phyloP scores from a whole-genome alignment of 2,888 invertebrate genomes.

The Escarpia spicata region DNA sequence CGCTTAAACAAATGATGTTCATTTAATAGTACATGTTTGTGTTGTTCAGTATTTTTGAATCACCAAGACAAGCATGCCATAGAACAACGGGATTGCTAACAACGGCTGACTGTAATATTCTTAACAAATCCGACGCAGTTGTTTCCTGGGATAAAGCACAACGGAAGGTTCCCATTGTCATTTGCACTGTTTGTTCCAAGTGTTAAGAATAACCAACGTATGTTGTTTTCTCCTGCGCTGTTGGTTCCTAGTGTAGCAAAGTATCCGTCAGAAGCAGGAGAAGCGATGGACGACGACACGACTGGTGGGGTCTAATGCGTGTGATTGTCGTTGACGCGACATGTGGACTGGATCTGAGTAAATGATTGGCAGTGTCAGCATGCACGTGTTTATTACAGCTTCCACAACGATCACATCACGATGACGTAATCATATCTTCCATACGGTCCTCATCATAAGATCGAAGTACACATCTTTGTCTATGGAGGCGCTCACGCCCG shows the following conservation, averaged over 20 bases:
- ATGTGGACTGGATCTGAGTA: background rate
- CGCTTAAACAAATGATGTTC: background rate
- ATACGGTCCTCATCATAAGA: conserved; percentile 89
- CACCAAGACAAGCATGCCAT: background rate
- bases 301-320: too few species aligned
- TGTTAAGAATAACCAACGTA: background rate
- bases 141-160: background rate
- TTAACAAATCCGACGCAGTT: background rate
- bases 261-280: background rate
- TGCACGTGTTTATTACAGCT: background rate
- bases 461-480: conserved; percentile 93
- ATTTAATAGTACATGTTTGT: too few species aligned
- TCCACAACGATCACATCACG: background rate
- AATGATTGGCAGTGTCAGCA: background rate
- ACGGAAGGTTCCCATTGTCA: background rate
- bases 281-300: background rate
- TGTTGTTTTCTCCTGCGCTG: background rate
- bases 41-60: background rate
- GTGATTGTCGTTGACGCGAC: too few species aligned
- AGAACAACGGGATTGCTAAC: too few species aligned
- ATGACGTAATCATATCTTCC: conserved; percentile 70
- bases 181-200: background rate
- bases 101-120: background rate
- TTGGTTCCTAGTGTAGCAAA: background rate
- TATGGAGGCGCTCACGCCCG: conserved; percentile 89